Conservation (phyloP, 2,888 invertebrate genomes). For the Myopa tessellatipennis region DNA sequence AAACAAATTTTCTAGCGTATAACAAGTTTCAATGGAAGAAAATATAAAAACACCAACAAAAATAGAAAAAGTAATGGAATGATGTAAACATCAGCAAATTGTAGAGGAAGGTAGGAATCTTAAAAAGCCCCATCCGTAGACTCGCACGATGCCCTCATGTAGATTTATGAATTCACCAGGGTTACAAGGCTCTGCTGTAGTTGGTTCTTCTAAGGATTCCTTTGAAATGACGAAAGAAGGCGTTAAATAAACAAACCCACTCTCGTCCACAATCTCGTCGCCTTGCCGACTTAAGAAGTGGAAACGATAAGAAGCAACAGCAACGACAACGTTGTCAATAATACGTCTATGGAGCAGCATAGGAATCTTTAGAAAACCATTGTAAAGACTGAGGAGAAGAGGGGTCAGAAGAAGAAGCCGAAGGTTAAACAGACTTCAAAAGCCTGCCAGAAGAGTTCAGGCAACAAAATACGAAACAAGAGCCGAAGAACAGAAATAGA, state of each 20-base stretch:
- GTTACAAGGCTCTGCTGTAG: not conserved
- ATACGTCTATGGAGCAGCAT: slow-evolving; percentile 3
- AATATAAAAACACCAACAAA: no score
- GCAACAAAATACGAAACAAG: not conserved
- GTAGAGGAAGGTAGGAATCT: not conserved
- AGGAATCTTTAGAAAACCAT: slow-evolving; percentile 6
- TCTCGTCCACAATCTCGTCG: not conserved
- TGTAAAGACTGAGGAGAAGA: slow-evolving; percentile 1
- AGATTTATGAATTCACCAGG: not conserved
- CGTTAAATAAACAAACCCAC: not conserved
- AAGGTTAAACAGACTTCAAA: slow-evolving; percentile 31
- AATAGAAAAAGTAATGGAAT: not conserved
- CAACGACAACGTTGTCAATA: slow-evolving; percentile 23
- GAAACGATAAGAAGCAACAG: slow-evolving; percentile 6
- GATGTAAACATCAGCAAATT: slow-evolving; percentile 19
- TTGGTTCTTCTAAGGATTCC: slow-evolving; percentile 41
- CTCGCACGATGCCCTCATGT: no score
- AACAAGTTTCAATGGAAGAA: not conserved
- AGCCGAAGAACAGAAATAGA: not conserved
- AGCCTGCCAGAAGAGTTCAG: slow-evolving; percentile 3
- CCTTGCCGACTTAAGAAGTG: not conserved
- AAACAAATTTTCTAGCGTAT: not conserved
- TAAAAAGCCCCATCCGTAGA: not conserved
- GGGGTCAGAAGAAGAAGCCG: slow-evolving; percentile 12
- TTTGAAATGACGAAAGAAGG: slow-evolving; percentile 40